Percentiles rank a stretch among this genome's conserved stretches.
Evolutionary conservation across 2,113 vertebrate species (phyloP).

Genomic region (Dasyurus viverrinus): DNA sequence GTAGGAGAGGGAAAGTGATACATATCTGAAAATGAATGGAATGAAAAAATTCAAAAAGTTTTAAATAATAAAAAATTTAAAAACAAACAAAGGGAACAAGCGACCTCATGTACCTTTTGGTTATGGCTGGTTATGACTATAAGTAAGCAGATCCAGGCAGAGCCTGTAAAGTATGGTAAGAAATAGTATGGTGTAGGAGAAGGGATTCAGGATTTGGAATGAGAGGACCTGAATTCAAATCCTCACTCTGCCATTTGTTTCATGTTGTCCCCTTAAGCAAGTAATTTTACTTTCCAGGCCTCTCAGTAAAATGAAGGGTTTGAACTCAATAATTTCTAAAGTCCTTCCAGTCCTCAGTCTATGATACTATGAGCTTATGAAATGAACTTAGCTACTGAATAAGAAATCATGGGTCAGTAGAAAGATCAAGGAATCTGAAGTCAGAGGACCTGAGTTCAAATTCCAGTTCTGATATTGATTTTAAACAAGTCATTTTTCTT

Average conservation of each 20-base stretch:
- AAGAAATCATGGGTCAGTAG: not conserved
- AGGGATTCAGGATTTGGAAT: not conserved
- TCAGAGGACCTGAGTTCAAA: not conserved
- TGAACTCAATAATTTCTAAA: not conserved
- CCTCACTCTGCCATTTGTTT: not conserved
- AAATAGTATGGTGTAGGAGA: not conserved
- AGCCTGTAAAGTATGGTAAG: not conserved
- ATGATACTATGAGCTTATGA: not conserved
- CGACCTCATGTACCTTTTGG: not conserved
- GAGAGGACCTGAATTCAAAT: not conserved
- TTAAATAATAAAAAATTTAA: not conserved
- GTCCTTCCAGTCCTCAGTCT: not conserved
- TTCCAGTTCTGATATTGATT: not conserved
- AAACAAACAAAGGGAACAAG: not conserved
- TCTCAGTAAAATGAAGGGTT: not conserved
- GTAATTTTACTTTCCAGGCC: not conserved
- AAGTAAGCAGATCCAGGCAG: not conserved
- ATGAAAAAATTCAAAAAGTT: not conserved
- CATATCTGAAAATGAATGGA: not conserved
- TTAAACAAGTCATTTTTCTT: not conserved
- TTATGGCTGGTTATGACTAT: not conserved
- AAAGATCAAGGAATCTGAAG: not conserved
- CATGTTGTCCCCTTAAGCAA: not conserved
- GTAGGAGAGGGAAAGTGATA: not conserved
- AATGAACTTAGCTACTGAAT: not conserved